phyloP scores from a whole-genome alignment of 2,113 vertebrate genomes.

The Lampris incognitus region DNA sequence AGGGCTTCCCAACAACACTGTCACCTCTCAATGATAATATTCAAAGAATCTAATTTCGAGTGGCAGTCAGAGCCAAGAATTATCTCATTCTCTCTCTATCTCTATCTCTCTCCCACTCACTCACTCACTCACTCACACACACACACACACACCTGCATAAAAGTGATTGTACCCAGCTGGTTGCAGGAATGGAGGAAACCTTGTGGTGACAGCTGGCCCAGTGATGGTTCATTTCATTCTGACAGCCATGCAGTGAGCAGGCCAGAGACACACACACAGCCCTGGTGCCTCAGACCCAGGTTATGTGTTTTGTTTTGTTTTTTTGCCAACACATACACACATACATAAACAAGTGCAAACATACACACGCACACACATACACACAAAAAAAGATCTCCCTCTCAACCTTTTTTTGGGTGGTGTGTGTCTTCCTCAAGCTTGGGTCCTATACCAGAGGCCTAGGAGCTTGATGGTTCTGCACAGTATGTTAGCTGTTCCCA shows the following conservation, averaged over 20 bases:
- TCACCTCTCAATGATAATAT: neutral
- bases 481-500: too few species aligned
- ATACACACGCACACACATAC: slow-evolving; percentile 12
- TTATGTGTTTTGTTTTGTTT: too few species aligned
- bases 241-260: slow-evolving; percentile 41
- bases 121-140: neutral
- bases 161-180: slow-evolving; percentile 56
- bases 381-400: neutral
- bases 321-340: too few species aligned
- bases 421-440: too few species aligned
- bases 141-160: slow-evolving; percentile 4
- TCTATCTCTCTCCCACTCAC: neutral
- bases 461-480: too few species aligned
- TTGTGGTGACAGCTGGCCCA: slow-evolving; percentile 69
- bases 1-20: too few species aligned
- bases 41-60: neutral
- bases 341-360: neutral
- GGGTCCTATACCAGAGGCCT: too few species aligned
- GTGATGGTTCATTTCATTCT: slow-evolving; percentile 67
- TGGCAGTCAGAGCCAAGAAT: slow-evolving; percentile 32
- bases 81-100: neutral
- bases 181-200: neutral
- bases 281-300: slow-evolving; percentile 43
- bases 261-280: slow-evolving; percentile 55
- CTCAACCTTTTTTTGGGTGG: too few species aligned